Evolutionary conservation across 2,888 invertebrate genomes (phyloP).

Genomic region (Catonia carolina): DNA sequence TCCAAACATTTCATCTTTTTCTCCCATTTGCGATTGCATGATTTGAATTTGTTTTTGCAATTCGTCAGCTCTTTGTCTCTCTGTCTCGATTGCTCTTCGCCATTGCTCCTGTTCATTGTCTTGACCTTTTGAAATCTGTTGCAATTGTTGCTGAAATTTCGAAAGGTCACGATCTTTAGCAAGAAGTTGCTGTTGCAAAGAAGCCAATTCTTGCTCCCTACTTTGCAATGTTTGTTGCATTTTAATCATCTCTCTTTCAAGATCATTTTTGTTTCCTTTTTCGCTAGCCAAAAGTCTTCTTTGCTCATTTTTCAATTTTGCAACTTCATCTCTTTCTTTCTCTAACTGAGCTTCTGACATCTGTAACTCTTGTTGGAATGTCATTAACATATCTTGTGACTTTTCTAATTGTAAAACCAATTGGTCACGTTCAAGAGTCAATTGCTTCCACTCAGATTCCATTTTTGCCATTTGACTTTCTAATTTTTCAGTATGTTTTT

Average conservation of each 20-base stretch:
- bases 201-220: constrained; percentile 36
- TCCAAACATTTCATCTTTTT: constrained; percentile 60
- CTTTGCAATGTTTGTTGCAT: constrained; percentile 39
- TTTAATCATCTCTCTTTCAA: constrained; percentile 48
- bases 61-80: constrained; percentile 62
- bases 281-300: constrained; percentile 46
- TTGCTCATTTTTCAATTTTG: constrained; percentile 53
- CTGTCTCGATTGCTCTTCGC: constrained; percentile 57
- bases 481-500: constrained; percentile 53
- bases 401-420: constrained; percentile 83
- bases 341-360: constrained; percentile 76
- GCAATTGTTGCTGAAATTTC: constrained; percentile 48
- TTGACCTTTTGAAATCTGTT: constrained; percentile 40
- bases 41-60: constrained; percentile 71
- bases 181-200: constrained; percentile 46
- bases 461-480: constrained; percentile 80
- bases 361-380: constrained; percentile 86
- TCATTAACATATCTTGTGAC: constrained; percentile 86
- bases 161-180: constrained; percentile 62
- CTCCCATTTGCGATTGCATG: constrained; percentile 38
- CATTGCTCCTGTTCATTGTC: constrained; percentile 58
- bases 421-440: constrained; percentile 80
- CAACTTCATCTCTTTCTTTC: constrained; percentile 70
- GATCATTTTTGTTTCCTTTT: constrained; percentile 31
- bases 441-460: constrained; percentile 77